These are phyloP conservation scores for Penaeus chinensis DNA, from an alignment of 1,140 invertebrate genomes.

Conservation along the genomic window DNA sequence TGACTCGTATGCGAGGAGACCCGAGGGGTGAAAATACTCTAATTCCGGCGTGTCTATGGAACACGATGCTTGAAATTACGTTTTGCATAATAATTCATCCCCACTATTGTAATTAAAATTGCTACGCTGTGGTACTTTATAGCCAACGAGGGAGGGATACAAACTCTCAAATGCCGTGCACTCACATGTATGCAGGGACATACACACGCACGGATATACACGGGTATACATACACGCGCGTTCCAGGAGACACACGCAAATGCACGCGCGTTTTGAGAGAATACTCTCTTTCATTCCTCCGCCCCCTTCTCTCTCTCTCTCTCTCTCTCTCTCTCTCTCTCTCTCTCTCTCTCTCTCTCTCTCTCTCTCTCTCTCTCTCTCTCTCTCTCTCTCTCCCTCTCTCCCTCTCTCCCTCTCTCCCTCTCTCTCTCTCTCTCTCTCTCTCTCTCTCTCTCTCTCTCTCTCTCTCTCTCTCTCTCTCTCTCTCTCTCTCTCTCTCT, in stretches of 20 bases:
- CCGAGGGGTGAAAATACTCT: constrained; percentile 43
- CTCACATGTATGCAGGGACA: constrained; percentile 28
- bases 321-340: too few relatives aligned
- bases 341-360: too few relatives aligned
- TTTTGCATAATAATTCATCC: constrained; percentile 63
- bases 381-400: too few relatives aligned
- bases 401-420: too few relatives aligned
- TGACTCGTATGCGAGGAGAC: constrained; percentile 14
- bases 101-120: constrained; percentile 63
- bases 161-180: neutral
- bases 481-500: too few relatives aligned
- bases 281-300: too few relatives aligned
- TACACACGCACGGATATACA: neutral
- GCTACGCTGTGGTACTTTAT: constrained; percentile 57
- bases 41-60: constrained; percentile 38
- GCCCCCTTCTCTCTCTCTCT: too few relatives aligned
- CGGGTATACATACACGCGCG: constrained; percentile 10
- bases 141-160: constrained; percentile 27
- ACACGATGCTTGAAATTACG: constrained; percentile 60
- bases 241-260: neutral
- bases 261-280: neutral
- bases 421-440: too few relatives aligned
- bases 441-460: too few relatives aligned
- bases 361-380: too few relatives aligned
- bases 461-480: too few relatives aligned